phyloP scores from a whole-genome alignment of 64 coral and sea anemone genomes.

The Porites lutea region DNA sequence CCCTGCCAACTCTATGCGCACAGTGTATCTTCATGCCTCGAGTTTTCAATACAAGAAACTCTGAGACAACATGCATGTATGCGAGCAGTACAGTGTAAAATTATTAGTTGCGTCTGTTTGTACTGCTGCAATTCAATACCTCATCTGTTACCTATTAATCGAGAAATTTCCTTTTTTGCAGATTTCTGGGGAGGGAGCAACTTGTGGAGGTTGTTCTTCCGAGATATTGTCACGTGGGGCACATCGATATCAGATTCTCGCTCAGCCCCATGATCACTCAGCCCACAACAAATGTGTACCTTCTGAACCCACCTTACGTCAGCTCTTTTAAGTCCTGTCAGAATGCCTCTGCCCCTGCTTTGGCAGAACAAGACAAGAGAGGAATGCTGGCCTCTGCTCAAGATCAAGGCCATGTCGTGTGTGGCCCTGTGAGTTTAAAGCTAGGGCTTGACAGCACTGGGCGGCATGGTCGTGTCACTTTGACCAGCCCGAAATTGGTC shows the following conservation, averaged over 20 bases:
- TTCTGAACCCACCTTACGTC: slow-evolving; percentile 69
- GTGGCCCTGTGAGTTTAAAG: slow-evolving; percentile 88
- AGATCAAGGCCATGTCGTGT: slow-evolving; percentile 79
- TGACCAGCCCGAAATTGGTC: slow-evolving; percentile 87
- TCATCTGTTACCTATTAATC: neutral
- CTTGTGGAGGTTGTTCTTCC: slow-evolving; percentile 91
- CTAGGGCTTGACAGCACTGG: slow-evolving; percentile 61
- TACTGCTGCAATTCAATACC: no score
- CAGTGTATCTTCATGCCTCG: no score
- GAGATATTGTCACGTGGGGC: slow-evolving; percentile 90
- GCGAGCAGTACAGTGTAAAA: no score
- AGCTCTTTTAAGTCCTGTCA: slow-evolving; percentile 58
- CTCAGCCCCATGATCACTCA: slow-evolving; percentile 73
- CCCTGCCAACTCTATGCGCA: no score
- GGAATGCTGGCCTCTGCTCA: slow-evolving; percentile 55
- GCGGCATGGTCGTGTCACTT: slow-evolving; percentile 69
- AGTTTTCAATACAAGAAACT: no score
- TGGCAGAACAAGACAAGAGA: slow-evolving; percentile 39
- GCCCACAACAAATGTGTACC: slow-evolving; percentile 68
- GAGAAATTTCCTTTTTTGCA: slow-evolving; percentile 16
- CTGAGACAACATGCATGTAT: no score
- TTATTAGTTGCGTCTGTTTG: no score
- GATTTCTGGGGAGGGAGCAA: slow-evolving; percentile 76
- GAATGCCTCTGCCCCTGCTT: neutral
- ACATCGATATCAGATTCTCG: slow-evolving; percentile 96